phyloP scores from a whole-genome alignment of 1,140 invertebrate genomes.

The Callitettix versicolor region DNA sequence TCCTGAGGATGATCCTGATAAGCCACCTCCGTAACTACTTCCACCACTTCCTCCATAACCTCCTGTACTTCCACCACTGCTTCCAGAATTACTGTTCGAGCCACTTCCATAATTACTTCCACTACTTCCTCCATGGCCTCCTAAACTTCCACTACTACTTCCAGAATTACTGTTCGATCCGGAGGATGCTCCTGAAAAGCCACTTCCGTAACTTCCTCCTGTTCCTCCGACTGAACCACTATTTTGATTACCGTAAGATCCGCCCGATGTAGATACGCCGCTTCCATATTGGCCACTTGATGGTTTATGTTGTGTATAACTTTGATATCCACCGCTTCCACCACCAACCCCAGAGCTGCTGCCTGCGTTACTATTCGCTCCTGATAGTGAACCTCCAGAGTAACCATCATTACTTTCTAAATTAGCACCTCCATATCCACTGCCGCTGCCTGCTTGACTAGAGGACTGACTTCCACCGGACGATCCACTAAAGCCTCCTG shows the following conservation, averaged over 20 bases:
- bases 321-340: background rate
- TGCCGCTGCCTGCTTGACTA: no score
- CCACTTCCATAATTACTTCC: background rate
- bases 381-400: no score
- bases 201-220: background rate
- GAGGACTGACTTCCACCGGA: no score
- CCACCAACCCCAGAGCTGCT: constrained; percentile 13
- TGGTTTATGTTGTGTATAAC: background rate
- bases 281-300: background rate
- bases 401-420: no score
- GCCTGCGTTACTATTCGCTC: background rate
- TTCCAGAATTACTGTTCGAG: background rate
- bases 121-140: constrained; percentile 1
- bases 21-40: background rate
- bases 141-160: background rate
- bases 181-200: background rate
- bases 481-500: no score
- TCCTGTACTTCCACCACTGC: background rate
- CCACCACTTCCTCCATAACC: background rate
- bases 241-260: background rate
- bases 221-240: background rate
- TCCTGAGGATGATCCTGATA: background rate
- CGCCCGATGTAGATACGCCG: background rate
- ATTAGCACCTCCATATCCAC: no score
- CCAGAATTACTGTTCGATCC: background rate